Conservation (phyloP, 2,113 vertebrate genomes). For the Symphodus melops region DNA sequence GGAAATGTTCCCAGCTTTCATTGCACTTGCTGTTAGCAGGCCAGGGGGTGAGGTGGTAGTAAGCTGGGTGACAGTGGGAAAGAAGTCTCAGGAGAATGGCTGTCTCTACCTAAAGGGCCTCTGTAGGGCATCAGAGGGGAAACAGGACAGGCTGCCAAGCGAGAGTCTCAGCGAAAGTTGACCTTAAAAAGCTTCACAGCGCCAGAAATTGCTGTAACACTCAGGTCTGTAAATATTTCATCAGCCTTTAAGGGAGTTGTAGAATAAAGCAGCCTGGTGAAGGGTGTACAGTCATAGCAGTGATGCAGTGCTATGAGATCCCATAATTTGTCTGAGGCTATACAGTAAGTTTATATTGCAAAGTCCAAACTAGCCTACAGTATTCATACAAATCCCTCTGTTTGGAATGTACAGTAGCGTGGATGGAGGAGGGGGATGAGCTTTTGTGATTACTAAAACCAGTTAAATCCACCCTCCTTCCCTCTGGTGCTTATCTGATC, state of each 20-base stretch:
- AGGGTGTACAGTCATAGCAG: slow-evolving; percentile 34
- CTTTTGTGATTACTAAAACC: slow-evolving; percentile 72
- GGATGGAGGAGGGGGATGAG: slow-evolving; percentile 20
- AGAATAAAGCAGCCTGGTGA: slow-evolving; percentile 38
- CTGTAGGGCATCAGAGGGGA: slow-evolving; percentile 56
- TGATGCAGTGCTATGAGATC: slow-evolving; percentile 20
- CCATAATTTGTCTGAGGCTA: slow-evolving; percentile 17
- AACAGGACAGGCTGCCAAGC: slow-evolving; percentile 44
- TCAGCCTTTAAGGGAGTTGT: slow-evolving; percentile 53
- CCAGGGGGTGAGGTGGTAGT: slow-evolving; percentile 19
- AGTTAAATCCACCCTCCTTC: slow-evolving; percentile 71
- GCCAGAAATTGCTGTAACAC: slow-evolving; percentile 61
- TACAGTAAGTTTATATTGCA: slow-evolving; percentile 15
- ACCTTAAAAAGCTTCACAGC: slow-evolving; percentile 69
- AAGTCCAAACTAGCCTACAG: slow-evolving; percentile 21
- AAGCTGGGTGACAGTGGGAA: slow-evolving; percentile 39
- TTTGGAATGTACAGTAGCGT: slow-evolving; percentile 45
- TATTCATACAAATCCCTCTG: slow-evolving; percentile 58
- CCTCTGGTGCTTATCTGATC: slow-evolving; percentile 76
- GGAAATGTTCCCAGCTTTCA: slow-evolving; percentile 53
- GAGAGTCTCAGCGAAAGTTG: slow-evolving; percentile 51
- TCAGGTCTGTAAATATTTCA: slow-evolving; percentile 69
- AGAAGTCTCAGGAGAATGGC: slow-evolving; percentile 47
- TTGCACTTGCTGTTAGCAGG: slow-evolving; percentile 53
- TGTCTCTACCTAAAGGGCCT: slow-evolving; percentile 55